phyloP scores from a whole-genome alignment of 1,140 invertebrate species.

The Adelges cooleyi region DNA sequence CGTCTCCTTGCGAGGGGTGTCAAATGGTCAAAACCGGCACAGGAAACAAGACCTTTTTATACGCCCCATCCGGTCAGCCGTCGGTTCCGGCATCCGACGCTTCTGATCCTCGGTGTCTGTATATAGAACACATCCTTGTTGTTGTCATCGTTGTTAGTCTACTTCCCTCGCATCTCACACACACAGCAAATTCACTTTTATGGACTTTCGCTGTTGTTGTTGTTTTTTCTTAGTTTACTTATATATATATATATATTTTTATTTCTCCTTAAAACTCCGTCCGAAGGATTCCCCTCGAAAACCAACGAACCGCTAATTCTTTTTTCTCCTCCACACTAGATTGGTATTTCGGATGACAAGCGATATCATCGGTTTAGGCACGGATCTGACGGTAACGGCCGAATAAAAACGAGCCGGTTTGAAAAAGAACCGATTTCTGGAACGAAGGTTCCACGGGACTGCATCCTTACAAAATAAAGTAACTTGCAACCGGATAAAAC shows the following conservation, averaged over 20 bases:
- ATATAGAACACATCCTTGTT: no score
- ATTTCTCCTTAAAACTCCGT: not conserved
- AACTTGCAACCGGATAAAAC: no score
- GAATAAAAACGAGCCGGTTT: no score
- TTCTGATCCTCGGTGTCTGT: no score
- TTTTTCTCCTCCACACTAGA: no score
- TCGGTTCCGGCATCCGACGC: slow-evolving; percentile 9
- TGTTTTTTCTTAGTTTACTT: not conserved
- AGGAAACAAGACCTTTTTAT: slow-evolving; percentile 27
- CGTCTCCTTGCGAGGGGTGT: slow-evolving; percentile 16
- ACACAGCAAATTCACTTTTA: slow-evolving; percentile 3
- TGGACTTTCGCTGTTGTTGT: slow-evolving; percentile 13
- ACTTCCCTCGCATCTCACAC: not conserved
- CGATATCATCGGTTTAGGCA: no score
- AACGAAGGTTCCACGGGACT: no score
- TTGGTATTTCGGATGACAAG: no score
- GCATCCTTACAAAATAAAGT: no score
- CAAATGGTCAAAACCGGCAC: slow-evolving; percentile 15
- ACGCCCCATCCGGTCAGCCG: slow-evolving; percentile 25
- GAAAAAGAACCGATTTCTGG: no score
- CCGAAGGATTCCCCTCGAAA: not conserved
- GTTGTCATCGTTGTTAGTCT: no score
- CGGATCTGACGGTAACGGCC: no score
- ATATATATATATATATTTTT: not conserved
- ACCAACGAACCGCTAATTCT: not conserved